Base-by-base conservation (phyloP, 2,888 invertebrate species). In the Listrodromus nycthemerus region DNA sequence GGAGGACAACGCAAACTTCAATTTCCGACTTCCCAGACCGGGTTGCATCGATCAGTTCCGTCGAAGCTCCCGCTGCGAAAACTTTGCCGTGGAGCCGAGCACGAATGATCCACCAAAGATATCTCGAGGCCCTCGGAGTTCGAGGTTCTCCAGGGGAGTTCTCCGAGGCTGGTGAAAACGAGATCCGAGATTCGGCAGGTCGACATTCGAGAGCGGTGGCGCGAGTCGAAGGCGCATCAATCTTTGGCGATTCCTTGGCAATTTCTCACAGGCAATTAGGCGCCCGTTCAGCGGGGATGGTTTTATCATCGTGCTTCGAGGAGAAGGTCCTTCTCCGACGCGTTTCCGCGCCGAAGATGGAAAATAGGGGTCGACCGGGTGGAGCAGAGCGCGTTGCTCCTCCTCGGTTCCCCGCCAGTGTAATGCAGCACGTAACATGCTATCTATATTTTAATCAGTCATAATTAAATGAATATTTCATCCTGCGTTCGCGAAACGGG, bases 391-490 rank as follows among this genome's bases (percentile, higher is more conserved):
- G 81, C 24, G 41, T 7, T 33, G 41, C 79, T 55, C 58, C 71
- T 63, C 19, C 70, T 80, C 78, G 30, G 76, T 52, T 7, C 78
- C 78, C 70, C 74, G 80, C 27, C 74, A 82, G 87, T 88, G 87
- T 89, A 90, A 90, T 89, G 89, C 88, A 86, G 89, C 88, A 89
- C 89, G 89, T 91, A 91, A 90, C 90, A 84, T 86, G 88, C 91
- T 90, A 91, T 91, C 91, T 91, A 91, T 91, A 92, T 91, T 92
- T 91, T 91, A 91, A 92, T 91, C 90, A 91, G 90, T 90, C 90
- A 91, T 91, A 91, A 91, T 92, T 91, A 91, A 91, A 92, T 92
- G 91, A 92, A 92, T 92, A 92, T 92, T 91, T 91, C 91, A 91
- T 91, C 90, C 74, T 87, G 87, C 87, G 88, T 88, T 89, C 85